Evolutionary conservation across 92 coral and sea anemone species (phyloP), one percentile per base, ranked within the genome.

Genomic region (Palythoa caribaeorum): DNA sequence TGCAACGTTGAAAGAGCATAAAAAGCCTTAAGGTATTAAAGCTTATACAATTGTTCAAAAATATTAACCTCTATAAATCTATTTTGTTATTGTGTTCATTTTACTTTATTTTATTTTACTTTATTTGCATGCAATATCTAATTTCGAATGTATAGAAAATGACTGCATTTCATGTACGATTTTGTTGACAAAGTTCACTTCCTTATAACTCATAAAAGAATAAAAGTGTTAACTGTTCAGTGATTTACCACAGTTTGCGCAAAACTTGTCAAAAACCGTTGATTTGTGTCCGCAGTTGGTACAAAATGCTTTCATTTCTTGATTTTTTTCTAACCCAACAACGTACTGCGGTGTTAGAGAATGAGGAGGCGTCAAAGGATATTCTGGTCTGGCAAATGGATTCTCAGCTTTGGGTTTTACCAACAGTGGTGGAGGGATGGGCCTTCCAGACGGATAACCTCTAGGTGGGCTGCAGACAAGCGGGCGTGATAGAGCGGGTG

Each of bases 251-350:
- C 99, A 97, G 54, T 87, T 87, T 17, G 98, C 93, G 73, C 99
- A 97, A 84, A 95, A 97, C 76, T 97, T 96, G 88, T 97, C 98
- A 72, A 85, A 94, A 39, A 91, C 83, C 85, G 89, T 89, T 52
- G 91, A 89, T 80, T 92, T 97, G 80, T 95, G 93, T 20, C 99
- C 99, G 79, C 99, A 97, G 74, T 85, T 81, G 50, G 97, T 97
- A 84, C 99, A 97, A 89, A 92, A 97, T 62, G 92, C 88, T 74
- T 91, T 89, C 44, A 90, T 66, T 65, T 80, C 77, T 83, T 88
- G 86, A 60, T 90, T 90, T 70, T 89, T 91, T 71, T 88, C 92
- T 48, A 93, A 69, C 36, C 79, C 91, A 28, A 89, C 78, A 59
- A 87, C 38, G 37, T 68, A 90, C 76, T 88, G 89, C 14, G 79